These are phyloP conservation scores for Smutsia temminckii DNA, from an alignment of 2,797 vertebrate genomes.

Conservation along the genomic window DNA sequence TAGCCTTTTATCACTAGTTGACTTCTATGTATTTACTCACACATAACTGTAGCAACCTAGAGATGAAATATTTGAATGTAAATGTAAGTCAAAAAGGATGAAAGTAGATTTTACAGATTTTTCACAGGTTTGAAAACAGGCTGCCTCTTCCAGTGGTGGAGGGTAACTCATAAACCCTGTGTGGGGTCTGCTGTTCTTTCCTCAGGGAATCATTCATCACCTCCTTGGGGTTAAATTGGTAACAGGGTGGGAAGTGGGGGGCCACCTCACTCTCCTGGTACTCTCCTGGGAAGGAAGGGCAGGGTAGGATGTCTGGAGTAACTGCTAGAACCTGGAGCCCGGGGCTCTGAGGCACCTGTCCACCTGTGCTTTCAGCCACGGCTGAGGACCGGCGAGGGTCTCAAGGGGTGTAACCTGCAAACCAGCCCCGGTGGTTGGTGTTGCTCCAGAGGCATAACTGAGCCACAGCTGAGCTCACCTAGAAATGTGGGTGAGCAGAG, in stretches of 20 bases:
- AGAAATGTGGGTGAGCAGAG: neutral
- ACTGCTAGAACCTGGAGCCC: neutral
- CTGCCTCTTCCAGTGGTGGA: neutral
- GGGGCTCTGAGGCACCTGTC: neutral
- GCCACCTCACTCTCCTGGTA: too few species aligned
- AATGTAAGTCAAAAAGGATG: constrained; percentile 5
- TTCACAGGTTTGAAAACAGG: constrained; percentile 9
- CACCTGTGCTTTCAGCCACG: neutral
- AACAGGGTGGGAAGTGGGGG: neutral
- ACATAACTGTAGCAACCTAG: neutral
- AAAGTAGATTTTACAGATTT: neutral
- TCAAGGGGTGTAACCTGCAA: neutral
- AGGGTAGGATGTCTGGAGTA: neutral
- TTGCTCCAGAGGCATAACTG: neutral
- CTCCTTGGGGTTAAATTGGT: neutral
- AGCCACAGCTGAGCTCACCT: neutral
- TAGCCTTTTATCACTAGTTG: neutral
- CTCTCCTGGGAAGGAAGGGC: neutral
- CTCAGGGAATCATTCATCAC: neutral
- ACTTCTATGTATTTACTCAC: neutral
- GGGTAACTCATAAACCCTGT: accelerated
- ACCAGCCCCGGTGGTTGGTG: neutral
- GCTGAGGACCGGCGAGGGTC: neutral
- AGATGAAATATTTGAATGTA: neutral
- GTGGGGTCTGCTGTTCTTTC: neutral